A percentile compares a stretch with the other conserved stretches of the same genome.
Evolutionary conservation across 1,140 invertebrate genomes (phyloP).

Genomic region (Macrocentrus cingulum): DNA sequence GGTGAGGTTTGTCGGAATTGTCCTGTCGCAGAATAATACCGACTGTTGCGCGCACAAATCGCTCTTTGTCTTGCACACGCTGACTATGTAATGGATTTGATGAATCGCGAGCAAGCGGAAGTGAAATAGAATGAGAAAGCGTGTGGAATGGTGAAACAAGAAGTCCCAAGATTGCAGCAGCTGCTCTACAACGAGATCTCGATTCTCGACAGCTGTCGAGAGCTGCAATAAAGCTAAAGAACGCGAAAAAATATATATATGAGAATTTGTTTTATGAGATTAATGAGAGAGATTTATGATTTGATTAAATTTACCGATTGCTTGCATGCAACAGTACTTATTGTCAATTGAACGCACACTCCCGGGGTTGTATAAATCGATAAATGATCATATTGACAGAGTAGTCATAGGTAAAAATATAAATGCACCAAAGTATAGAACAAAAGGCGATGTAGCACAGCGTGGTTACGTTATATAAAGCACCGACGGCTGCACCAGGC

Average conservation of each 20-base stretch:
- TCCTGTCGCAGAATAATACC: not conserved
- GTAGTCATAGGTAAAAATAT: not conserved
- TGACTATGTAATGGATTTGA: constrained; percentile 4
- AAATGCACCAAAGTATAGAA: no score
- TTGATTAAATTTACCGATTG: no score
- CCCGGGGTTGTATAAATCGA: no score
- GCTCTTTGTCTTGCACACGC: not conserved
- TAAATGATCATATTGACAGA: not conserved
- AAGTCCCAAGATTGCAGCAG: constrained; percentile 14
- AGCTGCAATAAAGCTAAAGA: constrained; percentile 16
- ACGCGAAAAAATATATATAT: not conserved
- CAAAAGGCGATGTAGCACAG: not conserved
- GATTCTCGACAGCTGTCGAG: constrained; percentile 18
- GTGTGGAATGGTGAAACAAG: constrained; percentile 8
- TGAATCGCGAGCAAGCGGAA: constrained; percentile 5
- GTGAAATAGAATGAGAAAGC: not conserved
- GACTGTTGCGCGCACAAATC: not conserved
- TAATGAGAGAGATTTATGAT: no score
- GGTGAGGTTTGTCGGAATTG: not conserved
- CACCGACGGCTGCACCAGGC: constrained; percentile 12
- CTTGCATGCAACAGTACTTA: no score
- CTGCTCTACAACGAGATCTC: constrained; percentile 12
- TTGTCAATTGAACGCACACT: no score
- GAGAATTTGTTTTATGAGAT: no score
- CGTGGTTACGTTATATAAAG: constrained; percentile 24